phyloP scores from a whole-genome alignment of 1,140 invertebrate genomes.

The Drosophila nigromelanica region DNA sequence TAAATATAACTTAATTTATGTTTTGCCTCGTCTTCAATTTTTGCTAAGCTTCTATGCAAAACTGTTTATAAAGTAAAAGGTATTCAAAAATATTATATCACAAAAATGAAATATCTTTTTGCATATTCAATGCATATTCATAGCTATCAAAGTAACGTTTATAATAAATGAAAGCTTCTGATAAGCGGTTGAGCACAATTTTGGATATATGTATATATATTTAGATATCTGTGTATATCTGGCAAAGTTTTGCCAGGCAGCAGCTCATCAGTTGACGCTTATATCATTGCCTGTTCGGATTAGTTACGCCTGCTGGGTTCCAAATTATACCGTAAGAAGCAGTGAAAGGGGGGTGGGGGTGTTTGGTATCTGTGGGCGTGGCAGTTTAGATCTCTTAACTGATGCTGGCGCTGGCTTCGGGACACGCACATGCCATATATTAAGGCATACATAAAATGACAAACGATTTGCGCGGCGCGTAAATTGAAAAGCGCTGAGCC shows the following conservation, averaged over 20 bases:
- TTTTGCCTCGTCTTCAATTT: too few relatives aligned
- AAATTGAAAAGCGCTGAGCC: constrained; percentile 80
- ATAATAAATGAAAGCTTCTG: too few relatives aligned
- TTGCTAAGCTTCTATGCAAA: too few relatives aligned
- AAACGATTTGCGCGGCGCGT: constrained; percentile 78
- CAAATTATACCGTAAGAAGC: constrained; percentile 4
- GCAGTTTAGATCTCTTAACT: constrained; percentile 31
- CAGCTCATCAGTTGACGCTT: constrained; percentile 72
- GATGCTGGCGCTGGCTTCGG: constrained; percentile 25
- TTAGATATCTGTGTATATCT: constrained; percentile 6
- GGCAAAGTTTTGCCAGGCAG: constrained; percentile 44
- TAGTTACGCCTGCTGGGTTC: constrained; percentile 65
- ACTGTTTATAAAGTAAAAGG: too few relatives aligned
- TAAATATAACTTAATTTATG: too few relatives aligned
- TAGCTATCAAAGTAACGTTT: too few relatives aligned
- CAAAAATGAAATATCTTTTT: too few relatives aligned
- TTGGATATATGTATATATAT: neutral
- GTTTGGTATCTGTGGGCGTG: neutral
- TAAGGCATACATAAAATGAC: constrained; percentile 78
- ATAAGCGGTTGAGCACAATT: neutral
- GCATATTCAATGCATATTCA: too few relatives aligned
- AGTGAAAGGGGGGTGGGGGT: neutral
- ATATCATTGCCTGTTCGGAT: constrained; percentile 84
- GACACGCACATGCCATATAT: constrained; percentile 80
- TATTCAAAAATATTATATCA: too few relatives aligned